These are phyloP conservation scores for Sebastes minor DNA, from an alignment of 2,797 vertebrate species.

Conservation along the genomic window DNA sequence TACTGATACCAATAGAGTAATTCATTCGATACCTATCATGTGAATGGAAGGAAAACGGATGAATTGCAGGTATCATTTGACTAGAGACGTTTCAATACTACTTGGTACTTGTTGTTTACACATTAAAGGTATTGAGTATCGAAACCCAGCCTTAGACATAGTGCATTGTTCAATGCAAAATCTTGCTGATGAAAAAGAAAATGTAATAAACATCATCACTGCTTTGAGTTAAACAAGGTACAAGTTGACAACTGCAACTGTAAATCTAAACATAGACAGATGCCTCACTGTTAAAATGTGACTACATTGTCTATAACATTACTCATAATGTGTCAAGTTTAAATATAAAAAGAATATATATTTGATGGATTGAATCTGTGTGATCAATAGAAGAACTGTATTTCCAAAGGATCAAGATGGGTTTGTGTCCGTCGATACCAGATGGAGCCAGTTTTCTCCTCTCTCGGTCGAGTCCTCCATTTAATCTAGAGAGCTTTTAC, in stretches of 20 bases:
- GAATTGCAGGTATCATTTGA: no score
- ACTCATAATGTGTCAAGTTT: not conserved
- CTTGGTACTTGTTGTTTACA: no score
- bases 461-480: slow-evolving; percentile 31
- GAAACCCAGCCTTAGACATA: no score
- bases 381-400: not conserved
- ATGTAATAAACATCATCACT: not conserved
- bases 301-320: not conserved
- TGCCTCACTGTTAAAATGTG: not conserved
- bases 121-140: no score
- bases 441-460: not conserved
- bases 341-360: not conserved
- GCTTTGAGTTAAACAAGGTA: not conserved
- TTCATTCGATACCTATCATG: no score
- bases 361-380: not conserved
- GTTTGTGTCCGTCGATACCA: slow-evolving; percentile 24
- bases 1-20: no score
- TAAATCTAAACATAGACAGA: not conserved
- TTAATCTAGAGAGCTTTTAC: slow-evolving; percentile 57
- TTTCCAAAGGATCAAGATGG: slow-evolving; percentile 17
- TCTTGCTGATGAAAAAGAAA: not conserved
- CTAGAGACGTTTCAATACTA: no score
- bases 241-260: no score
- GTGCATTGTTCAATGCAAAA: not conserved
- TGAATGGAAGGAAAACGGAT: no score